phyloP scores from a whole-genome alignment of 1,140 invertebrate genomes.

The Metopolophium dirhodum region DNA sequence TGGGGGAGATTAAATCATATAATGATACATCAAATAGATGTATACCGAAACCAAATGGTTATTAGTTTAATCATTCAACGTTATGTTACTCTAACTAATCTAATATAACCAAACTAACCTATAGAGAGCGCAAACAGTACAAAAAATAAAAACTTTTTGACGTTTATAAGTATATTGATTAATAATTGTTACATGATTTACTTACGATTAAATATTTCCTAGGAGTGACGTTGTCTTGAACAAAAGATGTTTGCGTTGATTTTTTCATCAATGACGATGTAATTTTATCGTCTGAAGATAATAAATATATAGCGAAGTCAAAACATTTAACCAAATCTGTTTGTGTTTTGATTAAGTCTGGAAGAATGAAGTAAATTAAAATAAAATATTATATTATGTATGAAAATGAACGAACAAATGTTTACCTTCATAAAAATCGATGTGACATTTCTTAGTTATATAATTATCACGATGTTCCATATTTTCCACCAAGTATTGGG shows the following conservation, averaged over 20 bases:
- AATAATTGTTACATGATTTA: neutral
- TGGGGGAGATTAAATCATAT: neutral
- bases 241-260: neutral
- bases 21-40: neutral
- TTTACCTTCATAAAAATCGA: conserved; percentile 29
- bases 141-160: neutral
- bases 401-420: neutral
- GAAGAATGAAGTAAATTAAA: neutral
- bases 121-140: neutral
- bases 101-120: neutral
- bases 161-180: neutral
- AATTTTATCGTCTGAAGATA: neutral
- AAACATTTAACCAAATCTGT: conserved; percentile 14
- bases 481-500: conserved; percentile 19
- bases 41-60: neutral
- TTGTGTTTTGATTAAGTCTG: conserved; percentile 31
- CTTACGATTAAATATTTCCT: conserved; percentile 48
- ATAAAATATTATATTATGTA: neutral
- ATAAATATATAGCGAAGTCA: conserved; percentile 37
- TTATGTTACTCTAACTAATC: neutral
- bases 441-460: neutral
- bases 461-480: conserved; percentile 43
- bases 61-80: neutral
- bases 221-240: neutral
- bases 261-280: conserved; percentile 19